A percentile compares a stretch with the other conserved stretches of the same genome.
Conservation (phyloP, 1,140 invertebrate species). For the Penaeus vannamei region DNA sequence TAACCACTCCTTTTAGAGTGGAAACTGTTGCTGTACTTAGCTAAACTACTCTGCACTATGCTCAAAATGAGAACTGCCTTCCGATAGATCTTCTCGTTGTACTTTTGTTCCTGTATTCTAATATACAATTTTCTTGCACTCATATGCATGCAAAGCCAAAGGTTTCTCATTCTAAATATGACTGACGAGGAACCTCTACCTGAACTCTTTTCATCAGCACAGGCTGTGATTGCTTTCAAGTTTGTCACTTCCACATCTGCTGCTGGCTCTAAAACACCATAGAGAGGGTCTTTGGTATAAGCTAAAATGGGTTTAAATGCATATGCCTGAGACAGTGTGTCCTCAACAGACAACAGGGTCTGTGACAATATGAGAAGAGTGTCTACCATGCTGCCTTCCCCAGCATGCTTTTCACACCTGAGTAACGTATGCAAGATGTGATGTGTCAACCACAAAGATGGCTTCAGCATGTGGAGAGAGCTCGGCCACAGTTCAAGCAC, state of each 20-base stretch:
- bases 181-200: neutral
- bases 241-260: slow-evolving; percentile 12
- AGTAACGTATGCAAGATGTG: slow-evolving; percentile 34
- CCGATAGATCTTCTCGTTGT: slow-evolving; percentile 22
- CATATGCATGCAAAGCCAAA: slow-evolving; percentile 37
- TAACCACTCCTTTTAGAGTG: neutral
- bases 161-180: slow-evolving; percentile 28
- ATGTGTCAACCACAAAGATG: slow-evolving; percentile 42
- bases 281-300: neutral
- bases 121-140: slow-evolving; percentile 39
- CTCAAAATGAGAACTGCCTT: slow-evolving; percentile 32
- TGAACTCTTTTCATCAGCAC: neutral
- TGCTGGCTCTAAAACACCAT: neutral
- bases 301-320: slow-evolving; percentile 4
- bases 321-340: slow-evolving; percentile 26
- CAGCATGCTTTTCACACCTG: slow-evolving; percentile 38
- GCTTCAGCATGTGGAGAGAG: slow-evolving; percentile 38
- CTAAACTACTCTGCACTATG: slow-evolving; percentile 36
- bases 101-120: slow-evolving; percentile 27
- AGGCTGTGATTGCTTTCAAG: neutral
- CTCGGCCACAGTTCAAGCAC: slow-evolving; percentile 42
- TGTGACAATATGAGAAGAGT: slow-evolving; percentile 47
- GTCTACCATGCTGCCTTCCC: slow-evolving; percentile 42
- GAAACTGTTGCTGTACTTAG: slow-evolving; percentile 5
- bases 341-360: slow-evolving; percentile 29